Conservation (phyloP, 2,113 vertebrate genomes). For the Nyctereutes procyonoides region DNA sequence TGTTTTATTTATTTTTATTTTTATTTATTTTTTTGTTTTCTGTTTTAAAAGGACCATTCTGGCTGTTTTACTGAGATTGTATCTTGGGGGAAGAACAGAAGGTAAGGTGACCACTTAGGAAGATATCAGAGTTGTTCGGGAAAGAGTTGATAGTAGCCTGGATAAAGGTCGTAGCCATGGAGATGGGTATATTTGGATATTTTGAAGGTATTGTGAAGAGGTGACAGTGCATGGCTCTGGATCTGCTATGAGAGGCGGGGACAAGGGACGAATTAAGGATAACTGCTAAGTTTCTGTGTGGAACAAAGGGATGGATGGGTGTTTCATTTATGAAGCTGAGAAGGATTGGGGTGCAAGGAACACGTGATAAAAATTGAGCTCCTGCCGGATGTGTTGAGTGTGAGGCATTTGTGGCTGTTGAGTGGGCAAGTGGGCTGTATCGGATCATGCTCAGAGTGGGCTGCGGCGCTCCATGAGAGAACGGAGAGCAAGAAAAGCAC, state of each 20-base stretch:
- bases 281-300: neutral
- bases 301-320: neutral
- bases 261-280: neutral
- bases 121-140: neutral
- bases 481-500: neutral
- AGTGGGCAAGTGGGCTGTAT: neutral
- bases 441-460: neutral
- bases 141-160: constrained; percentile 2
- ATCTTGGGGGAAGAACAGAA: neutral
- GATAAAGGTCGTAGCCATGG: neutral
- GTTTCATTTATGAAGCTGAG: neutral
- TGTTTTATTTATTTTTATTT: neutral
- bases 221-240: neutral
- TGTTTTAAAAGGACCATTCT: constrained; percentile 24
- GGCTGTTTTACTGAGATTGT: constrained; percentile 33
- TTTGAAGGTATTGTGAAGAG: neutral
- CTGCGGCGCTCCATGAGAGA: constrained; percentile 20
- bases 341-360: neutral
- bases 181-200: neutral
- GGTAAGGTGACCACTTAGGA: neutral
- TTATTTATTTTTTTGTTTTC: neutral
- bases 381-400: neutral
- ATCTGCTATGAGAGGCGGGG: neutral
- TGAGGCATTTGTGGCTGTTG: constrained; percentile 45
- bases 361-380: neutral